Evolutionary conservation across 2,888 invertebrate species (phyloP).

Genomic region (Crossocerus cetratus): DNA sequence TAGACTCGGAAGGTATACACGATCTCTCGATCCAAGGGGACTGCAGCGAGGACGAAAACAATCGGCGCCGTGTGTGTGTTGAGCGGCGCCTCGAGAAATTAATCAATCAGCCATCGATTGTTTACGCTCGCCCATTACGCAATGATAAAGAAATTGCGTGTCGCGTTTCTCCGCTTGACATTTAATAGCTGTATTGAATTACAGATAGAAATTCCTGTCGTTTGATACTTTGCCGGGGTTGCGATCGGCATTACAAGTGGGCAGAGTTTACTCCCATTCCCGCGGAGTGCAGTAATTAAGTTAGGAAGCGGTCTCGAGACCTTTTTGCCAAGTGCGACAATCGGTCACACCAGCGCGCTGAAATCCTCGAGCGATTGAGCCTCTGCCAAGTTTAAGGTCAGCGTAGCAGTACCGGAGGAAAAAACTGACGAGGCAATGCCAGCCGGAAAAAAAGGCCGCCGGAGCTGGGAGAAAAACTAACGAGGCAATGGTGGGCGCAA

Average conservation of each 20-base stretch:
- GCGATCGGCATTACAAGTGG: too few relatives aligned
- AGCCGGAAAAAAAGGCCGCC: background rate
- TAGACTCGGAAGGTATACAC: too few relatives aligned
- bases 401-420: background rate
- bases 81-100: background rate
- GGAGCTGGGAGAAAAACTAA: too few relatives aligned
- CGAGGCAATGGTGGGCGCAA: too few relatives aligned
- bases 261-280: too few relatives aligned
- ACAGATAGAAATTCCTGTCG: too few relatives aligned
- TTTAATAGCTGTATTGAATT: background rate
- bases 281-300: too few relatives aligned
- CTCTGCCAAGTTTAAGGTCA: background rate
- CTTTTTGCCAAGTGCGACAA: too few relatives aligned
- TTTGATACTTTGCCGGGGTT: too few relatives aligned
- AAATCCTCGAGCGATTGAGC: background rate
- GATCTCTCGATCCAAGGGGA: background rate
- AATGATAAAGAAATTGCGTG: constrained; percentile 1
- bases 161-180: background rate
- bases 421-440: background rate
- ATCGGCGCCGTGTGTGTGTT: constrained; percentile 8
- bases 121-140: constrained; percentile 1
- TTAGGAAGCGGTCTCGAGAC: too few relatives aligned
- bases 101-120: constrained; percentile 4
- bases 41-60: background rate
- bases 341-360: too few relatives aligned